Evolutionary conservation across 2,888 invertebrate species (phyloP).

Genomic region (Platycheirus albimanus): DNA sequence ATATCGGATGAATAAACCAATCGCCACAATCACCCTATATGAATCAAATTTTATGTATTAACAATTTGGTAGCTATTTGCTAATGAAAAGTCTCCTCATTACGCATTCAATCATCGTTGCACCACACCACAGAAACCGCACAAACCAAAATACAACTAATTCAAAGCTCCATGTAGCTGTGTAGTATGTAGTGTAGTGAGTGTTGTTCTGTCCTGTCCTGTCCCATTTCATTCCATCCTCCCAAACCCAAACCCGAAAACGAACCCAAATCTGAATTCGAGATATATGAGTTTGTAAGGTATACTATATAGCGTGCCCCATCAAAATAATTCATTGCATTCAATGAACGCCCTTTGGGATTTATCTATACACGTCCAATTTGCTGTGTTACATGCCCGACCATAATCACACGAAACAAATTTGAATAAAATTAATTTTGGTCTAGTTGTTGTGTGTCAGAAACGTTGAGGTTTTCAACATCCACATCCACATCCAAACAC

Average conservation of each 20-base stretch:
- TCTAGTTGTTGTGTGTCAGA: conserved; percentile 71
- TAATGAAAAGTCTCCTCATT: conserved; percentile 70
- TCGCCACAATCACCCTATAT: conserved; percentile 29
- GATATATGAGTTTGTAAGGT: too few relatives aligned
- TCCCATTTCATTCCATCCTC: not conserved
- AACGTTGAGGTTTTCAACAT: conserved; percentile 59
- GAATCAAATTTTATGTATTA: conserved; percentile 31
- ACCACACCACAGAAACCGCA: conserved; percentile 58
- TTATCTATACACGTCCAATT: conserved; percentile 64
- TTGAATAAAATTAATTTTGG: conserved; percentile 75
- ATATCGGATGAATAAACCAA: conserved; percentile 22
- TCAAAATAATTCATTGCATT: conserved; percentile 64
- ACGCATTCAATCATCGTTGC: conserved; percentile 68
- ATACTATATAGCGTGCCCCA: not conserved
- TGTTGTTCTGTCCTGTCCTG: conserved; percentile 6
- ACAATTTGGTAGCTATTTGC: conserved; percentile 65
- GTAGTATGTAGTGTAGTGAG: too few relatives aligned
- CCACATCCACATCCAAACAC: not conserved
- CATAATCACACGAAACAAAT: conserved; percentile 70
- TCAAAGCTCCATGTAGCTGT: conserved; percentile 56
- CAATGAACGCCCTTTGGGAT: conserved; percentile 39
- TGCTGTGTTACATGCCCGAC: conserved; percentile 61
- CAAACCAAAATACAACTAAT: conserved; percentile 70
- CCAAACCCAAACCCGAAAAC: too few relatives aligned
- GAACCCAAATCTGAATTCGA: too few relatives aligned